phyloP scores from a whole-genome alignment of 2,113 vertebrate species.

The Mesitornis unicolor region DNA sequence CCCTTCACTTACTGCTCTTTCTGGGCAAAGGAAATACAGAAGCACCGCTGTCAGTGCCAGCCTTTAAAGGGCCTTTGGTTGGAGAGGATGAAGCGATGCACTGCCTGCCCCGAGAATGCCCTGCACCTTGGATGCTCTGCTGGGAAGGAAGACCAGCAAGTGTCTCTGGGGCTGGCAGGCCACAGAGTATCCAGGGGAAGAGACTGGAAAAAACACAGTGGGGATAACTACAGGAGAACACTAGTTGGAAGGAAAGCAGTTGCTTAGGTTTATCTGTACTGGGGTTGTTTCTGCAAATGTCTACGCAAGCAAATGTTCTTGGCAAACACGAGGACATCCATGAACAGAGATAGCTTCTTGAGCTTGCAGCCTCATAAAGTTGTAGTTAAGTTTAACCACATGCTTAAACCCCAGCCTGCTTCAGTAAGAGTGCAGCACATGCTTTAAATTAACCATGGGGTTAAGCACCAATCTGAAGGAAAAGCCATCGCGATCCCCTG shows the following conservation, averaged over 20 bases:
- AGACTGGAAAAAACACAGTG: not conserved
- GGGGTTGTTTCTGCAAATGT: not conserved
- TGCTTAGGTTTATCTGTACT: not conserved
- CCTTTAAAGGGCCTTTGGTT: not conserved
- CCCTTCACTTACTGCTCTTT: not conserved
- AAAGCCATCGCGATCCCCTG: not conserved
- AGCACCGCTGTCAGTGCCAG: not conserved
- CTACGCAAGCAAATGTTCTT: not conserved
- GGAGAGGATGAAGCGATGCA: not conserved
- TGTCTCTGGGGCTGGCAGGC: fast-evolving
- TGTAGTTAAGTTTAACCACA: not conserved
- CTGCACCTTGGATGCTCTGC: not conserved
- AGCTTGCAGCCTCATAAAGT: not conserved
- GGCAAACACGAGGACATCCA: not conserved
- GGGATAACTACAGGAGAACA: not conserved
- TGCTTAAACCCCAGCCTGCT: not conserved
- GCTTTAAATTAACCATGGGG: not conserved
- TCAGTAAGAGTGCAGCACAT: not conserved
- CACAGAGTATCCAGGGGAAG: fast-evolving
- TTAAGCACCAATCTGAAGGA: not conserved
- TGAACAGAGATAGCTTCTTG: not conserved
- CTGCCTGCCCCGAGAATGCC: not conserved
- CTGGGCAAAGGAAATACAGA: not conserved
- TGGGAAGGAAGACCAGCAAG: not conserved
- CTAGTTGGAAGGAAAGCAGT: not conserved